Evolutionary conservation across 2,113 vertebrate genomes (phyloP).

Genomic region (Carassius gibelio): DNA sequence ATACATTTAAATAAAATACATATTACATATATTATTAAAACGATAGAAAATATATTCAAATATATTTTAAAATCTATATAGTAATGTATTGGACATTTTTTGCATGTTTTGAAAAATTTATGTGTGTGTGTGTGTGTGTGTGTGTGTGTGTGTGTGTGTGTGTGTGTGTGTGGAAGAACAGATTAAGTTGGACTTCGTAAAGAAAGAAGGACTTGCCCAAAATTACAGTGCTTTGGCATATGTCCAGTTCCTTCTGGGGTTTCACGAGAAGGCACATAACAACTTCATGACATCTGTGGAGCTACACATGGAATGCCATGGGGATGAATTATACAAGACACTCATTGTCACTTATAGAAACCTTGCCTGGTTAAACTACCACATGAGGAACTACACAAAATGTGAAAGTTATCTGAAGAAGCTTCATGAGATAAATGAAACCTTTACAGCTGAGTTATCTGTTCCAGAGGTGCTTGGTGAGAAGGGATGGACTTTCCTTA

Average conservation of each 20-base stretch:
- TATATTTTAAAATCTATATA: no score
- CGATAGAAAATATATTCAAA: no score
- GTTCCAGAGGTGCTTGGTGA: conserved; percentile 73
- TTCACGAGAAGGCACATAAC: conserved; percentile 30
- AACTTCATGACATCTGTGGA: conserved; percentile 43
- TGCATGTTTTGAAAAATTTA: no score
- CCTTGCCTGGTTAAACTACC: conserved; percentile 61
- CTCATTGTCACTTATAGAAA: conserved; percentile 62
- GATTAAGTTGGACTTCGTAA: background rate
- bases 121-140: no score
- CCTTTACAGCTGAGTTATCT: conserved; percentile 58
- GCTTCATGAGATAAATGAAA: conserved; percentile 45
- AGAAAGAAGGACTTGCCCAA: conserved; percentile 20
- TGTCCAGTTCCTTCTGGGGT: conserved; percentile 47
- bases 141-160: no score
- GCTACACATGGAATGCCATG: conserved; percentile 27
- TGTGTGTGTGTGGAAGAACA: conserved; percentile 26
- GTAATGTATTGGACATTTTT: no score
- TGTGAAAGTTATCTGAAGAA: conserved; percentile 52
- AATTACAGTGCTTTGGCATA: conserved; percentile 55
- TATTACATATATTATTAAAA: no score
- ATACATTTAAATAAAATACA: background rate
- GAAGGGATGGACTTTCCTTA: conserved; percentile 77
- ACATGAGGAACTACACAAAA: conserved; percentile 47
- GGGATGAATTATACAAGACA: conserved; percentile 22